A percentile compares a stretch with the other conserved stretches of the same genome.
Conservation (phyloP, 1,140 invertebrate species). For the Drosophila tropicalis region DNA sequence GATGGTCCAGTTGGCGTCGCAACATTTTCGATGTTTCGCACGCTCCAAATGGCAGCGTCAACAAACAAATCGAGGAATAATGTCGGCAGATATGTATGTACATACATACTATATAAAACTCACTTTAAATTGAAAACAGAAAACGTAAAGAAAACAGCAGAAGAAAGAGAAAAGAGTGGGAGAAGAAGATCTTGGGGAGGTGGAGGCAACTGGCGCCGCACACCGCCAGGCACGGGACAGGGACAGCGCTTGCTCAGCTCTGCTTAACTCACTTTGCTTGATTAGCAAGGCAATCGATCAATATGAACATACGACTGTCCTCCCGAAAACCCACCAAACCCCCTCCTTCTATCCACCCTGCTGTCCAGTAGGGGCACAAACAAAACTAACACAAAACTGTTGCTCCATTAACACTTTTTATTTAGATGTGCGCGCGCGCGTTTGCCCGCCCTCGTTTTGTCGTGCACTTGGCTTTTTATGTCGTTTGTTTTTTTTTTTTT, state of each 20-base stretch:
- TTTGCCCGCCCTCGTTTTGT: conserved; percentile 33
- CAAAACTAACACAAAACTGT: conserved; percentile 63
- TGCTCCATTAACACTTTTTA: conserved; percentile 75
- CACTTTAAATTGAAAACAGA: neutral
- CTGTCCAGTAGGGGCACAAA: neutral
- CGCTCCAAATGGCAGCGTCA: conserved; percentile 24
- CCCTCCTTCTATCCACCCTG: neutral
- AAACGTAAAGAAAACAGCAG: neutral
- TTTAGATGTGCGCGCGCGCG: conserved; percentile 32
- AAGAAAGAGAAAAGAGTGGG: neutral
- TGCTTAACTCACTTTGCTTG: conserved; percentile 39
- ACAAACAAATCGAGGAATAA: conserved; percentile 22
- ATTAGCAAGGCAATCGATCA: conserved; percentile 65
- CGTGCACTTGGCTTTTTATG: neutral
- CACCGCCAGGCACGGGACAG: conserved; percentile 58
- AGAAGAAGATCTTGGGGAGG: neutral
- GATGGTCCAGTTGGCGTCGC: conserved; percentile 18
- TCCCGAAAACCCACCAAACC: conserved; percentile 1
- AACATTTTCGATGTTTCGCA: conserved; percentile 10
- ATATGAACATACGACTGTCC: conserved; percentile 34
- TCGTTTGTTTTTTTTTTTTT: neutral
- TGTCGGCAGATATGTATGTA: conserved; percentile 18
- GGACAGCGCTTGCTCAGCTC: conserved; percentile 21
- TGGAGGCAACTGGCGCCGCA: conserved; percentile 42
- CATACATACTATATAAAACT: conserved; percentile 23